A percentile compares a stretch with the other conserved stretches of the same genome.
These are phyloP conservation scores for Pogonomyrmex californicus DNA, from an alignment of 1,140 invertebrate species.

Conservation along the genomic window DNA sequence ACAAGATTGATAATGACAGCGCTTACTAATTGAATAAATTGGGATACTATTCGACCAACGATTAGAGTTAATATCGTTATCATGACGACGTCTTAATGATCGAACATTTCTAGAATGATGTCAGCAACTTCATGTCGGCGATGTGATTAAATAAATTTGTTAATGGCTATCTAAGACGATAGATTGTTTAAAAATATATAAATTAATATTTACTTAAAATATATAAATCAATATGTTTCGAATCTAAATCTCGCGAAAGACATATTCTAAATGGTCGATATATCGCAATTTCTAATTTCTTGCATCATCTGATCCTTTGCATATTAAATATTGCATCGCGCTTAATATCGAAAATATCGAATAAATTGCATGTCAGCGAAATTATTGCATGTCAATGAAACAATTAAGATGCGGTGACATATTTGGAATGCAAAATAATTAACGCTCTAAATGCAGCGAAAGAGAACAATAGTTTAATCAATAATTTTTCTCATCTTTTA, in stretches of 20 bases:
- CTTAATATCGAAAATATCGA: not conserved
- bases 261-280: not conserved
- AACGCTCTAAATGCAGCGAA: not conserved
- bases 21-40: not conserved
- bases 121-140: not conserved
- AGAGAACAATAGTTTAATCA: too few species aligned
- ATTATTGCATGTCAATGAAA: too few species aligned
- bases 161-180: not conserved
- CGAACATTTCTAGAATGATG: not conserved
- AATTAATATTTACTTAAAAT: not conserved
- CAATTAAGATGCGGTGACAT: too few species aligned
- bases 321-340: not conserved
- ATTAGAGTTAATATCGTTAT: not conserved
- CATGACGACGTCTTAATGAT: not conserved
- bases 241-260: not conserved
- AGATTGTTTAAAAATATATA: not conserved
- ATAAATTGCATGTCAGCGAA: not conserved
- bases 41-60: too few species aligned
- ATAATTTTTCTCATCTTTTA: too few species aligned
- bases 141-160: not conserved
- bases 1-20: not conserved
- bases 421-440: not conserved
- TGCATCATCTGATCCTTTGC: not conserved
- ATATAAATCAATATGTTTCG: not conserved
- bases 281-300: not conserved